Evolutionary conservation across 2,113 vertebrate genomes (phyloP), one percentile per base, ranked within the genome.

Genomic region (Lepidothrix coronata): DNA sequence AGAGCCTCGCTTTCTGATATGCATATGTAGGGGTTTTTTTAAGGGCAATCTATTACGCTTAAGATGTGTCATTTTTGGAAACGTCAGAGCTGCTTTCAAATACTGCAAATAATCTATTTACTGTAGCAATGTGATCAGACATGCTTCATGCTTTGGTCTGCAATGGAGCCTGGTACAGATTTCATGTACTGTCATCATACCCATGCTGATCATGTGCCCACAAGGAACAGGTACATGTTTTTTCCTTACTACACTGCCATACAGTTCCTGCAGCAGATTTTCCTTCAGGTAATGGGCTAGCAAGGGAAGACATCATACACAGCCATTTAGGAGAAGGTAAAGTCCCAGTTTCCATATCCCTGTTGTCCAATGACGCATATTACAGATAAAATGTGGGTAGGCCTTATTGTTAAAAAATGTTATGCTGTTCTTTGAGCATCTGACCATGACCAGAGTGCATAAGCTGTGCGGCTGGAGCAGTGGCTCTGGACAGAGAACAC

Each of bases 201-300:
- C 44, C 57, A 30, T 7, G 15, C 13, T 9, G 30, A 73, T 8
- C 54, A 16, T 0, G 5, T 24, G 43, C 33, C 27, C 17, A 21
- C 12, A 65, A 59, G 31, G 44, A 73, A 51, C 22, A 44, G 33
- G 21, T 18, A 44, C 0, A 0, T 11, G 11, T 54, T 41, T 44
- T 39, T 5, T 41, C 23, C 59, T 65, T 16, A 8, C 49, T 28
- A 23, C 0, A 0, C 27, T 17, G 51, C 55, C 27, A 48, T 6
- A 14, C 41, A 81, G 35, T 9, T 24, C 1, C 65, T 81, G 51
- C 59, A 66, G 55, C 37, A 70, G 23, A 33, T 70, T 70, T 55
- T 82, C 55, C 59, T 35, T 61, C 59, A 55, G 23, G 49, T 9
- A 49, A 67, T 9, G 12, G 44, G 33, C 39, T 15, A 77, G 51